Evolutionary conservation across 2,113 vertebrate species (phyloP), one percentile per base, ranked within the genome.

Genomic region (Trichomycterus rosablanca): DNA sequence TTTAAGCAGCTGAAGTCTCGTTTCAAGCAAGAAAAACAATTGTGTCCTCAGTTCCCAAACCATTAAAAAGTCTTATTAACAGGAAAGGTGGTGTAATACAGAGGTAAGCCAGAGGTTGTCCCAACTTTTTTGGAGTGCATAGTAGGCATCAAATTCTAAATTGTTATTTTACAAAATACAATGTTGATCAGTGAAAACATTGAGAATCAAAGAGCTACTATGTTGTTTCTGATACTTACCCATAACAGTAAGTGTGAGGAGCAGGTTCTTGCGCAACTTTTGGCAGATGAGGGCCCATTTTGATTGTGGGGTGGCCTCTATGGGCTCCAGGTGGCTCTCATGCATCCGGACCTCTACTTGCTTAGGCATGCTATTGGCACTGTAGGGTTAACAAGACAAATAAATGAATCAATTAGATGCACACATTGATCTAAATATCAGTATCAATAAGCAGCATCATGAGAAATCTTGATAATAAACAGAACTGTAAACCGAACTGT

Each of bases 321-420:
- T 90, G 0, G 93, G 86, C 71, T 83, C 87, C 77, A 97, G 85
- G 62, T 97, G 92, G 73, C 91, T 95, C 79, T 97, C 93, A 0
- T 92, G 93, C 94, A 99, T 95, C 68, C 93, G 89, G 63, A 99
- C 95, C 81, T 99, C 96, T 67, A 98, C 94, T 87, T 97, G 94
- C 88, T 97, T 97, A 83, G 95, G 94, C 92, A 98, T 99, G 74
- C 81, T 93, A 90, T 89, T 91, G 89, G 91, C 87, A 88, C 93
- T 97, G 81, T 2, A 40, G 55, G 26, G 15, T 63, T 26, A 73
- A 20, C 71, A 9, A 28, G 20, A 54, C 1, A 48, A 4, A 68
- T 7, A 54, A 40, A 19, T 1, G 37, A 8, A 14, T 28, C 37
- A 5, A 26, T 20, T 3, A 3, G 12, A 35, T 20, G 4, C 7